Evolutionary conservation across 2,113 vertebrate species (phyloP).

Genomic region (Varanus salvator): DNA sequence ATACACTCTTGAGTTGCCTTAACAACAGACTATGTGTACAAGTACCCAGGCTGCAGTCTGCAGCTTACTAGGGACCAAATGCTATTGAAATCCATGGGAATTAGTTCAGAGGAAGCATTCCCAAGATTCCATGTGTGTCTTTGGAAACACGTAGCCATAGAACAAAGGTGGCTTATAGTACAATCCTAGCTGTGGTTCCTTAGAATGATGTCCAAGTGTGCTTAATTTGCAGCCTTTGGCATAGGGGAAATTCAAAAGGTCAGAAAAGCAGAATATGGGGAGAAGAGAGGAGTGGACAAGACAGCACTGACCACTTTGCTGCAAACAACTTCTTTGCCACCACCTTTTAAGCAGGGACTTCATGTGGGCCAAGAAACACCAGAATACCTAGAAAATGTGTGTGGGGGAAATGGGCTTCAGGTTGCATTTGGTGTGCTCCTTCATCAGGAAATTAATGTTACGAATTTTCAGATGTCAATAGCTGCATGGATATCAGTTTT

Average conservation of each 20-base stretch:
- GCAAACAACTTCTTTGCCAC: neutral
- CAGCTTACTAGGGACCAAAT: neutral
- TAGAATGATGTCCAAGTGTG: neutral
- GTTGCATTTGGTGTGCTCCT: neutral
- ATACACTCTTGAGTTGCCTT: neutral
- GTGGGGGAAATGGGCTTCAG: neutral
- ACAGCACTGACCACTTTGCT: neutral
- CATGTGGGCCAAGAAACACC: neutral
- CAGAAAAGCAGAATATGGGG: too few relatives aligned
- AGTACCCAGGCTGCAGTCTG: neutral
- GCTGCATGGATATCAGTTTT: neutral
- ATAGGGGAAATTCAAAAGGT: neutral
- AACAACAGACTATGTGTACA: neutral
- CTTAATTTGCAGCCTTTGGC: neutral
- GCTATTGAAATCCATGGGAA: neutral
- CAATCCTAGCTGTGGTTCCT: neutral
- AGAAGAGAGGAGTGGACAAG: neutral
- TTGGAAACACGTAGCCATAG: neutral
- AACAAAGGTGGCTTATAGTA: neutral
- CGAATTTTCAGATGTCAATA: too few relatives aligned
- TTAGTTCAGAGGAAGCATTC: neutral
- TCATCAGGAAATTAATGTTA: neutral
- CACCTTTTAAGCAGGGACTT: too few relatives aligned
- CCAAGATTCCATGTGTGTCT: neutral
- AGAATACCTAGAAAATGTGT: neutral